phyloP scores from a whole-genome alignment of 2,888 invertebrate species.

The Villa cingulata region DNA sequence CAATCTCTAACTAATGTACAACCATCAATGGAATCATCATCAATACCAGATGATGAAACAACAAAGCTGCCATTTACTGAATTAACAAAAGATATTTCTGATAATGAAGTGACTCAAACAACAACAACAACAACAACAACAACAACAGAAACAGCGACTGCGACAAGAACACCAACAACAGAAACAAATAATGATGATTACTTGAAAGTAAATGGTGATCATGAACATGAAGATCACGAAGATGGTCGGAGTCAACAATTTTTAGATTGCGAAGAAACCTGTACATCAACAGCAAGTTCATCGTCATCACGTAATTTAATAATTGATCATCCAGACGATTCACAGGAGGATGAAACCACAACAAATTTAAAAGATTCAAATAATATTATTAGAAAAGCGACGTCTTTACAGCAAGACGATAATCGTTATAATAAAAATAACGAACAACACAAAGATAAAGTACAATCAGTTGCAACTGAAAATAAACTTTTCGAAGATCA shows the following conservation, averaged over 20 bases:
- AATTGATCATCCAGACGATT: conserved; percentile 28
- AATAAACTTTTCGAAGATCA: not conserved
- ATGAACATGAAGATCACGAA: not conserved
- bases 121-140: not conserved
- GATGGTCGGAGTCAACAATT: conserved; percentile 2
- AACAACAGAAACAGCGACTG: not conserved
- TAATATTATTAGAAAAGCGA: no score
- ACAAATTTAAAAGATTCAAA: not conserved
- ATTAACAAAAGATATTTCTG: no score
- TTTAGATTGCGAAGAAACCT: conserved; percentile 11
- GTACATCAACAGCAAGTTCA: conserved; percentile 20
- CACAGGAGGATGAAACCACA: not conserved
- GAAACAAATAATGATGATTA: not conserved
- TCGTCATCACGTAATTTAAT: conserved; percentile 31
- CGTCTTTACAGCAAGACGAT: no score
- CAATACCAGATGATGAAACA: no score
- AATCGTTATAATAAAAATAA: not conserved
- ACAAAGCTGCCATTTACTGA: no score
- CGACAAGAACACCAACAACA: not conserved
- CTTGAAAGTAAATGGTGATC: conserved; percentile 6
- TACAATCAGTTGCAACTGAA: not conserved
- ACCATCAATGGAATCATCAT: no score
- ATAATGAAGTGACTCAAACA: no score
- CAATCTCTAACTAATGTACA: not conserved
- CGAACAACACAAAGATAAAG: not conserved